Evolutionary conservation across 2,113 vertebrate species (phyloP).

Genomic region (Telmatochromis brachygnathus): DNA sequence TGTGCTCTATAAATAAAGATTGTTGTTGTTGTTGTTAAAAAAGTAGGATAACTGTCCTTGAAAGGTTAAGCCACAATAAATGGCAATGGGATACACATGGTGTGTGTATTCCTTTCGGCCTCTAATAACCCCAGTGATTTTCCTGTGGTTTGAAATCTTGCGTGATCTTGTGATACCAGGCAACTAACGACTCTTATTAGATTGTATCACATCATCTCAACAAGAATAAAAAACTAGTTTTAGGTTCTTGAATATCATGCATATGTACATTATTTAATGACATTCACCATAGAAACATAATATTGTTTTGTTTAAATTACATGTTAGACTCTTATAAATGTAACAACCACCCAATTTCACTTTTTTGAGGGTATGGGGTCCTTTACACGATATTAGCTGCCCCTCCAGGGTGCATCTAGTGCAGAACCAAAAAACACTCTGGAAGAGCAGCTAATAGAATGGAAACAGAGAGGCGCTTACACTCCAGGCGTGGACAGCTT

Average conservation of each 20-base stretch:
- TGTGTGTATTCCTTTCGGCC: not conserved
- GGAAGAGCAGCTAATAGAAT: not conserved
- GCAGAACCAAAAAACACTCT: not conserved
- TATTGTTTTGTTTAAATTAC: not conserved
- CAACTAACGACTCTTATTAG: not conserved
- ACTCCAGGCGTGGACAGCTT: not conserved
- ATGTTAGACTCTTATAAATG: not conserved
- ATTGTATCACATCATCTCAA: not conserved
- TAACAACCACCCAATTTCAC: not conserved
- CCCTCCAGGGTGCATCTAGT: not conserved
- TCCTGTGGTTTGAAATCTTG: not conserved
- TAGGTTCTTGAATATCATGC: not conserved
- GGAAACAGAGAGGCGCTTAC: not conserved
- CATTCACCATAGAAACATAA: not conserved
- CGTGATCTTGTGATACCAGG: not conserved
- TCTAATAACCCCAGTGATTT: not conserved
- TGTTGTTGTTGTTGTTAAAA: not conserved
- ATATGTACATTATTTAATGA: not conserved
- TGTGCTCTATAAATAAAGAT: no score
- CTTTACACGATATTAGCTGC: not conserved
- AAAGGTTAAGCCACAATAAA: not conserved
- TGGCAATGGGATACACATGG: not conserved
- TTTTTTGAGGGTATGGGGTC: not conserved
- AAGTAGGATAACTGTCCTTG: not conserved
- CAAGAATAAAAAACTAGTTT: not conserved